phyloP scores from a whole-genome alignment of 2,113 vertebrate species.

The Corvus moneduloides region DNA sequence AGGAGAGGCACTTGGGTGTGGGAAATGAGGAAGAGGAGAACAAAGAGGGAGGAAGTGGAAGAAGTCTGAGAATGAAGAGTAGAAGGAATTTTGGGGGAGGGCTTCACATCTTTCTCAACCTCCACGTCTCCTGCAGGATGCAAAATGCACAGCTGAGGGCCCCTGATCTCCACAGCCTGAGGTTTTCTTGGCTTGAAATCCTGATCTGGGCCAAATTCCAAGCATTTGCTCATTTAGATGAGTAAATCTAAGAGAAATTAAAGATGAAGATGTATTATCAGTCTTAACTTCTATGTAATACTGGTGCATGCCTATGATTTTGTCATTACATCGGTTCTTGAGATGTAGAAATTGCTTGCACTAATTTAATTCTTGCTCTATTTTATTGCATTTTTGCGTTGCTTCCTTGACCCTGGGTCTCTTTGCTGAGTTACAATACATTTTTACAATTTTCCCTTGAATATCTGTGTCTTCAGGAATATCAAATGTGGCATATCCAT shows the following conservation, averaged over 20 bases:
- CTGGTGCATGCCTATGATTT: not conserved
- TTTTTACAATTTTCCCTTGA: not conserved
- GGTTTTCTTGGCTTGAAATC: constrained; percentile 25
- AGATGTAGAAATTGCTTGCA: constrained; percentile 14
- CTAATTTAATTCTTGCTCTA: not conserved
- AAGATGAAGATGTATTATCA: constrained; percentile 7
- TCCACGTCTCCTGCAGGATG: not conserved
- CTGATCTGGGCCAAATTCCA: constrained; percentile 37
- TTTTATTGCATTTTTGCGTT: constrained; percentile 5
- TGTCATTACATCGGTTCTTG: constrained; percentile 13
- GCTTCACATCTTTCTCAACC: not conserved
- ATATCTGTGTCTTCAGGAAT: not conserved
- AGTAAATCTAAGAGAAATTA: constrained; percentile 37
- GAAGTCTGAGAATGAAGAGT: not conserved
- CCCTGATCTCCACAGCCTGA: not conserved
- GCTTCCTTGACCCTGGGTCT: not conserved
- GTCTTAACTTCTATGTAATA: not conserved
- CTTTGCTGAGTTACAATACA: not conserved
- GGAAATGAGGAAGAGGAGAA: not conserved
- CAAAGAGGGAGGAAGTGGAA: not conserved
- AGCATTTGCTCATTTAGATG: not conserved
- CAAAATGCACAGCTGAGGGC: not conserved
- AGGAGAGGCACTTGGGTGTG: not conserved
- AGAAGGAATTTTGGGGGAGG: not conserved
- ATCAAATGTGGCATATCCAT: not conserved